A percentile compares a stretch with the other conserved stretches of the same genome.
Conservation (phyloP, 2,797 vertebrate species). For the Malurus splendens region DNA sequence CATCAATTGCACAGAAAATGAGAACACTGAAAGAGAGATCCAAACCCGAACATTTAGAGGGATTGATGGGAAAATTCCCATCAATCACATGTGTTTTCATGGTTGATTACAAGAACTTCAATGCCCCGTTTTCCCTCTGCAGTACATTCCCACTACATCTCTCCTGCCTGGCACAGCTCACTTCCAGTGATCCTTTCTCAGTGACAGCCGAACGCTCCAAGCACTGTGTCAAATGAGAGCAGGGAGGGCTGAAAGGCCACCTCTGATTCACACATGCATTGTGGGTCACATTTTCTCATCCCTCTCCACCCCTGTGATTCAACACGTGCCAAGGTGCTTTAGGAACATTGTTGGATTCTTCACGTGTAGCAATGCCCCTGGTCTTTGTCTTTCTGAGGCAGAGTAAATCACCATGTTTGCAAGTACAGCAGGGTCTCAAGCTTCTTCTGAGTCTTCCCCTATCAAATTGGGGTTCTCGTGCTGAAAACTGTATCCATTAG, state of each 20-base stretch:
- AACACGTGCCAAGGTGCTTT: background rate
- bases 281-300: background rate
- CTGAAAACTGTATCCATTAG: background rate
- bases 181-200: background rate
- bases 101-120: background rate
- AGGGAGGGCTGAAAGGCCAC: background rate
- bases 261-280: accelerated
- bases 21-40: background rate
- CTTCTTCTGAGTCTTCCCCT: background rate
- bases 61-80: background rate
- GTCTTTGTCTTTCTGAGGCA: background rate
- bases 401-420: accelerated
- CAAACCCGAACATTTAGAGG: background rate
- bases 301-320: accelerated
- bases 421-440: accelerated
- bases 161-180: background rate
- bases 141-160: background rate
- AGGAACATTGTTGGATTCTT: background rate
- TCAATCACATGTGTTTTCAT: accelerated
- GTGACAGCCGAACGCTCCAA: background rate
- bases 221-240: accelerated
- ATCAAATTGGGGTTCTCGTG: accelerated
- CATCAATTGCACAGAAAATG: background rate
- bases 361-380: background rate
- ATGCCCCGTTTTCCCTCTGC: background rate